Conservation (phyloP, 2,113 vertebrate genomes). For the Xenopus tropicalis region DNA sequence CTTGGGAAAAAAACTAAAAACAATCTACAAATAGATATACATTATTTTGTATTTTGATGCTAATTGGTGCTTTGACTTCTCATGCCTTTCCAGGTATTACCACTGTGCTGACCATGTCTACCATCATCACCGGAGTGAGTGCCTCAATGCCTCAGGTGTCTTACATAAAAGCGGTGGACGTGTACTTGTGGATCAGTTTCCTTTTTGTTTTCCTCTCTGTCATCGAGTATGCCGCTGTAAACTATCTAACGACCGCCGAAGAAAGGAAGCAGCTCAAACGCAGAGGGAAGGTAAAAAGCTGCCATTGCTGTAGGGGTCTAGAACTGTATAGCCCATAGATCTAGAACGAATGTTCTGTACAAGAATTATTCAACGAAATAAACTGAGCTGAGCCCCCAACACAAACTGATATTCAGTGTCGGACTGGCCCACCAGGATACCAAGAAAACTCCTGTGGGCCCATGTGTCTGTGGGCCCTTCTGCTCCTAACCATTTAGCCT, state of each 20-base stretch:
- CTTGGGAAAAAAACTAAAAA: no score
- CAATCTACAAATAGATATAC: background rate
- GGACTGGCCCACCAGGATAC: no score
- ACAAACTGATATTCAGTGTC: no score
- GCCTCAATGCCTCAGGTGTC: conserved; percentile 91
- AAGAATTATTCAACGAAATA: background rate
- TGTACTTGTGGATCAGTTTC: conserved; percentile 91
- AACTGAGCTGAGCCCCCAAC: no score
- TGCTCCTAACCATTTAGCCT: no score
- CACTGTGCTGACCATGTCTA: conserved; percentile 88
- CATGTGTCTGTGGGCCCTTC: no score
- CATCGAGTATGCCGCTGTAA: conserved; percentile 84
- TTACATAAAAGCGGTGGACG: conserved; percentile 87
- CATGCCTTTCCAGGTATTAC: conserved; percentile 74
- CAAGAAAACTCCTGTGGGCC: no score
- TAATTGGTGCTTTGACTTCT: background rate
- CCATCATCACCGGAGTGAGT: conserved; percentile 83
- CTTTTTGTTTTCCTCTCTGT: conserved; percentile 89
- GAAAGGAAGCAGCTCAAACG: conserved; percentile 64
- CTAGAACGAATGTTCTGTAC: no score
- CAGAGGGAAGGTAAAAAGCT: conserved; percentile 59
- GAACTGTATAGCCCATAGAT: no score
- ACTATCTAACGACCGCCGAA: conserved; percentile 86
- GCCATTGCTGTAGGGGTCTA: background rate
- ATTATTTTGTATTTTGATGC: background rate